phyloP scores from a whole-genome alignment of 2,113 vertebrate genomes.

The Istiophorus platypterus region DNA sequence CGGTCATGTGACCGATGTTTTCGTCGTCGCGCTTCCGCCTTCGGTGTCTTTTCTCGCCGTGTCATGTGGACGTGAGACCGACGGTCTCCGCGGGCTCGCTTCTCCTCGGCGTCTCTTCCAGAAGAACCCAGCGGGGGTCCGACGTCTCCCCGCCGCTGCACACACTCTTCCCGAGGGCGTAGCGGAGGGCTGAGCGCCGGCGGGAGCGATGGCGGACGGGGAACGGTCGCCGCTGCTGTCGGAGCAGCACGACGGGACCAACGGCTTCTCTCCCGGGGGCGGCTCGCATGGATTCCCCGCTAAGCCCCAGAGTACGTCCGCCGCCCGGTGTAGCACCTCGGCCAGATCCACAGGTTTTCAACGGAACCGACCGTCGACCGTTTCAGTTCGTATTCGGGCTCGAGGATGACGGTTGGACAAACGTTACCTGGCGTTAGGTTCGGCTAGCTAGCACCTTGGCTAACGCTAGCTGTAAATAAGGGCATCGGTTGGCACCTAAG shows the following conservation, averaged over 20 bases:
- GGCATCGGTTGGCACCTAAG: neutral
- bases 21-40: constrained; percentile 64
- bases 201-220: constrained; percentile 73
- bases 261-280: constrained; percentile 66
- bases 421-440: neutral
- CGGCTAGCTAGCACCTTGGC: neutral
- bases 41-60: constrained; percentile 18
- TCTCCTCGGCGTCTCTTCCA: neutral
- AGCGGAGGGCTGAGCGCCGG: neutral
- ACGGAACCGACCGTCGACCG: too few relatives aligned
- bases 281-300: constrained; percentile 27
- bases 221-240: constrained; percentile 81
- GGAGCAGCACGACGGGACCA: constrained; percentile 72
- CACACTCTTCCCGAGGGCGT: neutral
- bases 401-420: neutral
- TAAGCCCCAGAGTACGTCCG: constrained; percentile 65
- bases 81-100: neutral
- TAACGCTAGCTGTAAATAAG: neutral
- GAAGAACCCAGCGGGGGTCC: rapidly evolving
- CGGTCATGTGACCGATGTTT: constrained; percentile 76
- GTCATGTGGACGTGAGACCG: constrained; percentile 54
- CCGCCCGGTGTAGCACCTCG: neutral
- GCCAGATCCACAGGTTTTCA: neutral
- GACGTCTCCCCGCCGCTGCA: neutral
- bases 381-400: neutral